Base-by-base conservation (phyloP, 1,140 invertebrate genomes). In the Apis laboriosa region DNA sequence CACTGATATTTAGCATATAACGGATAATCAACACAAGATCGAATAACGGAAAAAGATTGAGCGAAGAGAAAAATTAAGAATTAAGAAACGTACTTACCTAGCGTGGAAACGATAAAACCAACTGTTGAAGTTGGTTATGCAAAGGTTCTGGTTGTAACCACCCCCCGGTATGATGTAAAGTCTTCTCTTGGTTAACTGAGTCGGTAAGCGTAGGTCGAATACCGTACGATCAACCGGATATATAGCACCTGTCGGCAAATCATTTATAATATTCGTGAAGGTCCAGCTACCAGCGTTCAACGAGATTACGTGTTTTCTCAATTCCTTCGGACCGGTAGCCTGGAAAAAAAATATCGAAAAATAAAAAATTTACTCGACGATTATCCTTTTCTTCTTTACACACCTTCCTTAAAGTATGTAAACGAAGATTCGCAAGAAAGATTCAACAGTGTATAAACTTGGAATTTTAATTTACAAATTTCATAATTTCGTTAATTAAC, bases 121-220 rank as follows among this genome's bases (percentile, higher is more conserved):
- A 28, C 24, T 17, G 75, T 73, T 90, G 11, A 89, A 89, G 80
- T 89, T 93, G 71, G 93, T 95, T 17, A 97, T 92, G 85, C 96
- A 97, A 89, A 96, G 97, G 91, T 97, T 98, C 87, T 97, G 96
- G 93, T 98, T 97, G 90, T 95, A 98, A 3, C 97, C 96, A 66
- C 92, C 86, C 13, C 93, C 92, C 12, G 93, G 86, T 53, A 95
- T 90, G 64, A 92, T 90, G 63, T 91, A 89, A 21, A 95, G 92
- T 58, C 93, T 92, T 75, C 94, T 91, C 53, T 93, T 90, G 51
- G 94, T 95, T 12, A 97, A 88, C 63, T 94, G 92, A 63, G 89
- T 94, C 2, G 95, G 94, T 7, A 94, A 92, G 13, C 96, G 95
- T 4, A 99, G 92, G 92, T 99, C 98, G 90, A 95, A 97, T 0